phyloP scores from a whole-genome alignment of 2,888 invertebrate species.

The Chrysolina haemoptera region DNA sequence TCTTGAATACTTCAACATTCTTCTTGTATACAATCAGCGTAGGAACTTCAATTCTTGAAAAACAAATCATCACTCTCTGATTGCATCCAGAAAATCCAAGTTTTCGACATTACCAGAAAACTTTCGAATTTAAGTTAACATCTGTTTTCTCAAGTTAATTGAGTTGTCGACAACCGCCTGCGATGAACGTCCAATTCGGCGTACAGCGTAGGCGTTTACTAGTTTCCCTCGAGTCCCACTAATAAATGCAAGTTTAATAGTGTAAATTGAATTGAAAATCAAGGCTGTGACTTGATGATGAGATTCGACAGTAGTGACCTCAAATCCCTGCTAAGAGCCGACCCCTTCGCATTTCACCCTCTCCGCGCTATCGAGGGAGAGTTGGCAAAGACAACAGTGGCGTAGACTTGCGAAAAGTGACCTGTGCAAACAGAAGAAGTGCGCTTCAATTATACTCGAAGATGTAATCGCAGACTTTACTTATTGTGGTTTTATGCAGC shows the following conservation, averaged over 20 bases:
- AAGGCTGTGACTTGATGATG: slow-evolving; percentile 69
- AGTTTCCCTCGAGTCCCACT: slow-evolving; percentile 47
- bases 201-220: slow-evolving; percentile 8
- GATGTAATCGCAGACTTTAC: no score
- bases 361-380: slow-evolving; percentile 33
- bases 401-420: slow-evolving; percentile 18
- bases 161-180: slow-evolving; percentile 3
- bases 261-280: slow-evolving; percentile 67
- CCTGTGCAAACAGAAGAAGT: slow-evolving; percentile 30
- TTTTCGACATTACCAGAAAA: background rate
- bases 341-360: slow-evolving; percentile 50
- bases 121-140: background rate
- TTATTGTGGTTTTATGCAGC: no score
- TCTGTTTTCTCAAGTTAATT: slow-evolving; percentile 8
- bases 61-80: no score
- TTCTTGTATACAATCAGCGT: no score
- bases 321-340: slow-evolving; percentile 67
- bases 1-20: no score
- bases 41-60: no score
- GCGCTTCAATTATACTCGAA: no score
- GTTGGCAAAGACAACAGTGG: slow-evolving; percentile 12
- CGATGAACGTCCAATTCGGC: slow-evolving; percentile 12
- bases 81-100: no score
- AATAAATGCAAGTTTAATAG: slow-evolving; percentile 65
- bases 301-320: slow-evolving; percentile 70